A percentile compares a stretch with the other conserved stretches of the same genome.
phyloP scores from a whole-genome alignment of 2,888 invertebrate species.

The Macaria liturata region DNA sequence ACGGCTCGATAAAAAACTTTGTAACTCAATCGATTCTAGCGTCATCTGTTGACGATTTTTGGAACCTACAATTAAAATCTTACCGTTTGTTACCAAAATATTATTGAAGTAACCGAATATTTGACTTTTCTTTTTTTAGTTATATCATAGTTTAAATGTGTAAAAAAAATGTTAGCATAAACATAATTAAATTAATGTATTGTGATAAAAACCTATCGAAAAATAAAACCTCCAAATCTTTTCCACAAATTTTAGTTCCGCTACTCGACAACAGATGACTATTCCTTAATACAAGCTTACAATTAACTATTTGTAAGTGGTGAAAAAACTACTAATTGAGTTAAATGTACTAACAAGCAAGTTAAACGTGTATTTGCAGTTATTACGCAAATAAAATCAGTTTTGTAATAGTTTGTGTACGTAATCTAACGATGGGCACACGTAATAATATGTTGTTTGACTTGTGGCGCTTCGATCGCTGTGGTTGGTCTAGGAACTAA shows the following conservation, averaged over 20 bases:
- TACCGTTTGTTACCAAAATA: background rate
- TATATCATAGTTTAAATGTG: no score
- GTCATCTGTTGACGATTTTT: conserved; percentile 56
- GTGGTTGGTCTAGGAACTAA: background rate
- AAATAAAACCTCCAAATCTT: no score
- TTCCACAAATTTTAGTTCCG: conserved; percentile 20
- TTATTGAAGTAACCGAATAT: background rate
- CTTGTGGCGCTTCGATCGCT: conserved; percentile 13
- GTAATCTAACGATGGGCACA: conserved; percentile 34
- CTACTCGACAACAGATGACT: conserved; percentile 58
- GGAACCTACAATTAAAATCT: conserved; percentile 4
- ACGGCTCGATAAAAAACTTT: conserved; percentile 6
- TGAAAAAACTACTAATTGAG: conserved; percentile 17
- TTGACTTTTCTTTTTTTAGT: no score
- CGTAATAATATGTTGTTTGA: conserved; percentile 28
- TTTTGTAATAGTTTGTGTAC: conserved; percentile 32
- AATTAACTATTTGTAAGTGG: conserved; percentile 9
- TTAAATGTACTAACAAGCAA: conserved; percentile 24
- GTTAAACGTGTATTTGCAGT: conserved; percentile 16
- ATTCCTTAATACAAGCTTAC: conserved; percentile 10
- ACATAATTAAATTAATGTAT: no score
- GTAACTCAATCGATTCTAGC: conserved; percentile 29
- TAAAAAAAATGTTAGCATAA: no score
- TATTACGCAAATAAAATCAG: conserved; percentile 32
- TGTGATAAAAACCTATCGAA: no score